phyloP scores from a whole-genome alignment of 2,113 vertebrate species.

The Heloderma charlesbogerti region DNA sequence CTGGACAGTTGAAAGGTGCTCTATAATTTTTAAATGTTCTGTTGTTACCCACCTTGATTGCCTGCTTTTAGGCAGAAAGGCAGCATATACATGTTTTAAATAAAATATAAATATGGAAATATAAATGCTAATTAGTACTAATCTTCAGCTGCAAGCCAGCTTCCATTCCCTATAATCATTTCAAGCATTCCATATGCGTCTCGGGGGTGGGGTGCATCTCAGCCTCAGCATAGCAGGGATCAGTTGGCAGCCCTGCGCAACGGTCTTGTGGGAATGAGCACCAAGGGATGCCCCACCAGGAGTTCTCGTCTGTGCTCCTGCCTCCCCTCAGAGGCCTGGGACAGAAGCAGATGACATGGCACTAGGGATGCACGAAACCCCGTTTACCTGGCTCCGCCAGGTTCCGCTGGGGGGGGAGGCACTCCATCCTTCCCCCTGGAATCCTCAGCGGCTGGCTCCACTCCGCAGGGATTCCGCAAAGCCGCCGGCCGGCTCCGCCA shows the following conservation, averaged over 20 bases:
- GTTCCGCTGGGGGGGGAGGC: too few species aligned
- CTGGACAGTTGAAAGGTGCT: neutral
- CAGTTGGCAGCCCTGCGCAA: neutral
- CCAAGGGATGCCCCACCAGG: neutral
- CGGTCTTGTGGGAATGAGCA: neutral
- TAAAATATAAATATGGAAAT: neutral
- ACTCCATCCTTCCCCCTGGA: too few species aligned
- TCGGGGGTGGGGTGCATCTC: neutral
- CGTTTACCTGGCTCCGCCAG: too few species aligned
- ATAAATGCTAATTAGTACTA: neutral
- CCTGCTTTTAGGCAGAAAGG: neutral
- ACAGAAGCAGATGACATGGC: neutral
- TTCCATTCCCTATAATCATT: neutral
- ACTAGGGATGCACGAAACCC: too few species aligned
- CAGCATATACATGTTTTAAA: neutral
- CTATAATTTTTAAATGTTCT: neutral
- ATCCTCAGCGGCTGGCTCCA: too few species aligned
- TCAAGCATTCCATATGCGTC: neutral
- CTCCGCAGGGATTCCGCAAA: too few species aligned
- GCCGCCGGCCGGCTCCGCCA: too few species aligned
- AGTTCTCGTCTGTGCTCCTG: neutral
- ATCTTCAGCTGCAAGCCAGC: neutral
- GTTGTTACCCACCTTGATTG: neutral
- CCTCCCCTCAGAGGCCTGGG: neutral
- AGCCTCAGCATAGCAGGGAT: neutral